Base-by-base conservation (phyloP, 2,888 invertebrate species). In the Andrena dorsata region DNA sequence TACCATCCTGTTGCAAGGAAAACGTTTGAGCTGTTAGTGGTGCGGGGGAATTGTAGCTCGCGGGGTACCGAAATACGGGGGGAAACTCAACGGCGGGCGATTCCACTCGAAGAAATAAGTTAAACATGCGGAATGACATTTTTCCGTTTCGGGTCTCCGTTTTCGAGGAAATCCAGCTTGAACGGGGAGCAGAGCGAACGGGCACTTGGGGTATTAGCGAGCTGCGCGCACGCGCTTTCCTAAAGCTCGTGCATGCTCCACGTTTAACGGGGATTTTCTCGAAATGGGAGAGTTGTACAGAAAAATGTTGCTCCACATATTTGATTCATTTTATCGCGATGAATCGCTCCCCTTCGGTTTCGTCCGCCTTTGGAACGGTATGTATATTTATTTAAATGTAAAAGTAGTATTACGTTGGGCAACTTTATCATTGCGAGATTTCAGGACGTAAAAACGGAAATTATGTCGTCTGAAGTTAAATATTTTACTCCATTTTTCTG, bases 1-100 rank as follows among this genome's bases (percentile, higher is more conserved):
- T 71, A 68, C 78, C 82, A 84, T 23, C 41, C 49, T 81, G 66
- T 68, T 73, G 20, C 7, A 53, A 63, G 2, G 2, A 47, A 53
- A 61, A 6, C 1, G 20, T 51, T 53, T 8, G 4, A 41, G 23
- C 2, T 47, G 23, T 64, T 63, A 63, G 20, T 1, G 23, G 2
- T 64, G 16, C 41, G 13, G 41, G 10, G 4, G 10, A 20, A 20
- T 61, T 20, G 16, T 3, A n/a, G 35, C 3, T 10, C 2, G 8
- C 35, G 3, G 32, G 65, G 16, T 41, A 2, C 8, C 20, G 26
- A 20, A 53, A 53, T 23, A 10, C 23, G 26, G 23, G 20, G 20
- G 20, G 7, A 53, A 20, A 53, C 53, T 6, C 23, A 20, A 53
- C 53, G 20, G 8, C 7, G 20, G 8, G 53, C 53, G 53, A 53